Evolutionary conservation across 1,140 invertebrate species (phyloP).

Genomic region (Drosophila kepulauana): DNA sequence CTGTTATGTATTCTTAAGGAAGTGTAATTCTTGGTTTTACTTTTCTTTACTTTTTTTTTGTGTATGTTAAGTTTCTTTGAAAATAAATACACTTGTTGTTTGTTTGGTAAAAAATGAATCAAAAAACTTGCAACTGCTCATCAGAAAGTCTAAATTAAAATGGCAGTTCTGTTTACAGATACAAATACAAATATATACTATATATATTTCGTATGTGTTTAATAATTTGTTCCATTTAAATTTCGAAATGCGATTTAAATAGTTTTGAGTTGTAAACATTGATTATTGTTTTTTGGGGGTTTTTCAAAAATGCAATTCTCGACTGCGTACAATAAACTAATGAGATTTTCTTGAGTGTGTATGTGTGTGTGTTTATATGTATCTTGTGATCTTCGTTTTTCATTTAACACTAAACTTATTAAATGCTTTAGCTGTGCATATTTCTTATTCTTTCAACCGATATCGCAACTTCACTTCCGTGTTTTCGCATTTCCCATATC

Average conservation of each 20-base stretch:
- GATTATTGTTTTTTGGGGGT: slow-evolving; percentile 24
- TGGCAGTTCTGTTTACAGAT: slow-evolving; percentile 67
- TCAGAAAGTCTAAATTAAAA: slow-evolving; percentile 71
- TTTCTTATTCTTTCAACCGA: slow-evolving; percentile 11
- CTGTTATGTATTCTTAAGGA: slow-evolving; percentile 1
- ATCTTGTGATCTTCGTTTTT: slow-evolving; percentile 20
- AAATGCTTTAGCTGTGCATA: slow-evolving; percentile 53
- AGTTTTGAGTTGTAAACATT: slow-evolving; percentile 31
- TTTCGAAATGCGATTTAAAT: slow-evolving; percentile 2
- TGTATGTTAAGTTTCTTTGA: slow-evolving; percentile 54
- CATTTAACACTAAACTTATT: slow-evolving; percentile 47
- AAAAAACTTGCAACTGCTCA: slow-evolving; percentile 49
- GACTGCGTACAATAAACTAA: slow-evolving; percentile 30
- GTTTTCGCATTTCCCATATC: slow-evolving; percentile 8
- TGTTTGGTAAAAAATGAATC: slow-evolving; percentile 57
- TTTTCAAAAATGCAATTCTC: slow-evolving; percentile 8
- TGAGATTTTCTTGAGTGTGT: slow-evolving; percentile 32
- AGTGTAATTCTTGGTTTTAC: slow-evolving; percentile 25
- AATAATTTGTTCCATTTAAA: slow-evolving; percentile 14
- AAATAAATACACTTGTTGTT: slow-evolving; percentile 58
- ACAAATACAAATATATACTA: slow-evolving; percentile 29
- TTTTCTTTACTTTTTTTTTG: slow-evolving; percentile 11
- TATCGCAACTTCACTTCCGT: slow-evolving; percentile 24
- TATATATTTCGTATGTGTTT: slow-evolving; percentile 21
- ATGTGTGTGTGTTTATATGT: not conserved